These are phyloP conservation scores for Drosophila paulistorum DNA, from an alignment of 1,140 invertebrate species.

Conservation along the genomic window DNA sequence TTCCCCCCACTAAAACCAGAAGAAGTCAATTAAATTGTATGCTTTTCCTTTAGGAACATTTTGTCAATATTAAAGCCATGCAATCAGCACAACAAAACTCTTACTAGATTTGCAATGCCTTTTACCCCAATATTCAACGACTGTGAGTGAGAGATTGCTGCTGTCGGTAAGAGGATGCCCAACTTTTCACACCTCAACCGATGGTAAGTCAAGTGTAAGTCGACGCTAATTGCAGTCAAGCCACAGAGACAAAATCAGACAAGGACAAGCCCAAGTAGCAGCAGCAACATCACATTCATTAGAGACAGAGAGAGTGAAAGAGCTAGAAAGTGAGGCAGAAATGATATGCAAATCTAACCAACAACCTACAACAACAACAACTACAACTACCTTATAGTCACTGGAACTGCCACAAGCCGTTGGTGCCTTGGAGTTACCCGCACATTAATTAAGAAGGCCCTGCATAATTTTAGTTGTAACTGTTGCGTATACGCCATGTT, in stretches of 20 bases:
- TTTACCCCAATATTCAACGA: slow-evolving; percentile 12
- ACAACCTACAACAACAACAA: background rate
- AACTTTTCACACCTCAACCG: slow-evolving; percentile 32
- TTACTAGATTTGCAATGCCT: background rate
- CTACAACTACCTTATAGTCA: too few relatives aligned
- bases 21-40: background rate
- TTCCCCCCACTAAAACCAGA: too few relatives aligned
- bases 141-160: background rate
- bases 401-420: slow-evolving; percentile 4
- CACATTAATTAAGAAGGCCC: slow-evolving; percentile 15
- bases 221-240: slow-evolving; percentile 50
- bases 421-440: slow-evolving; percentile 9
- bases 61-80: background rate
- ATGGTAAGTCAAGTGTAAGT: slow-evolving; percentile 49
- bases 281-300: background rate
- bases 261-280: slow-evolving; percentile 7
- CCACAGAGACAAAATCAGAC: slow-evolving; percentile 13
- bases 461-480: slow-evolving; percentile 21
- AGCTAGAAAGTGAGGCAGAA: background rate
- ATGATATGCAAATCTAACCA: slow-evolving; percentile 17
- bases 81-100: background rate
- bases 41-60: background rate
- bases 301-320: background rate
- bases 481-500: slow-evolving; percentile 20
- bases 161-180: background rate